A percentile compares a stretch with the other conserved stretches of the same genome.
Evolutionary conservation across 2,113 vertebrate genomes (phyloP).

Genomic region (Alexandromys fortis): DNA sequence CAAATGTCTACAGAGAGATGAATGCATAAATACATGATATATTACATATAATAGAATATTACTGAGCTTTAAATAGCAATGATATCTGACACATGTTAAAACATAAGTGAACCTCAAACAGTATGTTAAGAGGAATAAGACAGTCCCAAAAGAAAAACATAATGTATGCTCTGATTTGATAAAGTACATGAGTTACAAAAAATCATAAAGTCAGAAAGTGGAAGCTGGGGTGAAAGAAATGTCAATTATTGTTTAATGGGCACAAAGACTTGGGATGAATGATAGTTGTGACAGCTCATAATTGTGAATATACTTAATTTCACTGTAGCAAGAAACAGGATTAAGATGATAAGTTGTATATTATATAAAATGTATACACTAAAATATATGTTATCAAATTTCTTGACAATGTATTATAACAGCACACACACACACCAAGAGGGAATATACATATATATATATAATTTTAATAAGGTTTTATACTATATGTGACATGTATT

Average conservation of each 20-base stretch:
- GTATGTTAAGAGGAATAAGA: neutral
- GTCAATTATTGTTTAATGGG: neutral
- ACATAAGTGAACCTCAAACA: neutral
- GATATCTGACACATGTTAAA: neutral
- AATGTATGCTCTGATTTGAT: neutral
- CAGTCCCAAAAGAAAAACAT: neutral
- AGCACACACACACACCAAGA: neutral
- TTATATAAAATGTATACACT: conserved; percentile 27
- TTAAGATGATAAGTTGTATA: neutral
- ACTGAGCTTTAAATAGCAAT: conserved; percentile 1
- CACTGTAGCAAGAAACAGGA: neutral
- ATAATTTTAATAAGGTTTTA: neutral
- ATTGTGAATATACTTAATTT: neutral
- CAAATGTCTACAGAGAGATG: neutral
- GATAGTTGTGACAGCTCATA: neutral
- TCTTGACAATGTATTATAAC: neutral
- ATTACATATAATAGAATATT: neutral
- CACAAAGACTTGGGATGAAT: neutral
- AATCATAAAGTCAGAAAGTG: neutral
- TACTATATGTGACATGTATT: neutral
- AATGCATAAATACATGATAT: neutral
- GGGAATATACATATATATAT: neutral
- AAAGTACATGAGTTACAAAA: neutral
- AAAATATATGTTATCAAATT: conserved; percentile 12
- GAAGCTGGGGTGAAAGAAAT: neutral